Evolutionary conservation across 2,113 vertebrate genomes (phyloP).

Genomic region (Myotis brandtii): DNA sequence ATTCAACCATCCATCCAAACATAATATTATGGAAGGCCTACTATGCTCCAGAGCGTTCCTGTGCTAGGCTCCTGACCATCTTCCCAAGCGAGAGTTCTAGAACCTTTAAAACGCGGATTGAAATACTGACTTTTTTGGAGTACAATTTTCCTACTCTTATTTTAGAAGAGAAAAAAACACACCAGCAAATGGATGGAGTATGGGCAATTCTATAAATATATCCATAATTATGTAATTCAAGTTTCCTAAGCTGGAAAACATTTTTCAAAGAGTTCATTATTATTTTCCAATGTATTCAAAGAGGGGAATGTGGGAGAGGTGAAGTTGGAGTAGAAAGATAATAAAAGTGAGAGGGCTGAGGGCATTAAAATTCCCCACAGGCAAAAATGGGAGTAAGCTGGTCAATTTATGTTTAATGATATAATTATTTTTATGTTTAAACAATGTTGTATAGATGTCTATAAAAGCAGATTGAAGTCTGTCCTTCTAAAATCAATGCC

Average conservation of each 20-base stretch:
- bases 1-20: background rate
- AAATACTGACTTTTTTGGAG: background rate
- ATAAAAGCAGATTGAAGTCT: background rate
- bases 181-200: background rate
- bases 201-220: background rate
- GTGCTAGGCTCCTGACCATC: background rate
- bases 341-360: background rate
- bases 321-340: background rate
- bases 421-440: background rate
- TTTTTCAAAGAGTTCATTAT: background rate
- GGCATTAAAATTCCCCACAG: background rate
- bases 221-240: background rate
- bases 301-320: background rate
- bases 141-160: background rate
- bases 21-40: background rate
- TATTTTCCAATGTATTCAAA: background rate
- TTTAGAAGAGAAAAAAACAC: background rate
- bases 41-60: background rate
- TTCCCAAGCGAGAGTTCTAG: background rate
- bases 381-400: background rate
- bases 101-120: background rate
- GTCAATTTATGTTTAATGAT: background rate
- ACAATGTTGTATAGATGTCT: background rate
- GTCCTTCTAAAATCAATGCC: slow-evolving; percentile 20
- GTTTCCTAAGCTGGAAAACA: background rate